These are phyloP conservation scores for Cyprinodon tularosa DNA, from an alignment of 2,113 vertebrate species.

Conservation along the genomic window DNA sequence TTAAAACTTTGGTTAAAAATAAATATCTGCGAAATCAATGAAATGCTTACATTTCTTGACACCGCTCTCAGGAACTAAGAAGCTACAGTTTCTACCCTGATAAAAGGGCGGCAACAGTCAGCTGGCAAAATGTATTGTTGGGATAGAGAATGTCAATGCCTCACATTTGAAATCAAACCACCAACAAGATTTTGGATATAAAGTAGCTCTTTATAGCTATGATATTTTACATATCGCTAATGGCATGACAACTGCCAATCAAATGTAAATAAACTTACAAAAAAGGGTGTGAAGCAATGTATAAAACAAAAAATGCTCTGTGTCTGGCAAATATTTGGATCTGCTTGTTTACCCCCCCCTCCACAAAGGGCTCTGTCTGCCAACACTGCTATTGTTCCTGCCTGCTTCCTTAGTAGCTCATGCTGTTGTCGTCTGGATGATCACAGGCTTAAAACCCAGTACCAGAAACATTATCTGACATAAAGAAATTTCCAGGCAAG, in stretches of 20 bases:
- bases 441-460: constrained; percentile 38
- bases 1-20: neutral
- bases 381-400: constrained; percentile 67
- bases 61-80: neutral
- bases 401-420: constrained; percentile 54
- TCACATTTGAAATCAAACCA: neutral
- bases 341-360: constrained; percentile 58
- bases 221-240: neutral
- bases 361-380: constrained; percentile 71
- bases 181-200: neutral
- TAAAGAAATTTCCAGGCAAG: constrained; percentile 47
- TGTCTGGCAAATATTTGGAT: constrained; percentile 57
- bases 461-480: constrained; percentile 66
- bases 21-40: neutral
- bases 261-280: constrained; percentile 36
- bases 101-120: neutral
- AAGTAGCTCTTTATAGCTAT: neutral
- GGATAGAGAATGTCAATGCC: neutral
- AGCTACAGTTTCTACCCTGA: neutral
- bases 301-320: constrained; percentile 36
- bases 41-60: neutral
- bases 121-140: neutral
- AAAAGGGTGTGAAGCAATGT: constrained; percentile 29
- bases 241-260: neutral
- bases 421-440: constrained; percentile 61